Conservation (phyloP, 2,113 vertebrate species). For the Dipodomys spectabilis region DNA sequence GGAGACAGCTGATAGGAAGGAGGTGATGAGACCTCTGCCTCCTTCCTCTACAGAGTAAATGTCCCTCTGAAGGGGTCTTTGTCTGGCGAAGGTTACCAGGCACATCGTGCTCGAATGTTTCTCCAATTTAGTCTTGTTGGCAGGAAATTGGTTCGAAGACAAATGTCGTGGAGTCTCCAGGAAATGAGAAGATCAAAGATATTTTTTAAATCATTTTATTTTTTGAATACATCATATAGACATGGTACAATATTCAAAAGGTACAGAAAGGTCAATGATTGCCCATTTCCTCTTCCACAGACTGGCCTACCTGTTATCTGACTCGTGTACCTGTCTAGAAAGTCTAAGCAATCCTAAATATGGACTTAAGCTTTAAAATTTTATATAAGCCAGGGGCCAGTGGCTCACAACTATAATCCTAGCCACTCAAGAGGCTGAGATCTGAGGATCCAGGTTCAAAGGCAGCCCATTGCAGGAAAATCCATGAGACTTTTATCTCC, state of each 20-base stretch:
- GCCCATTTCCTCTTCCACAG: background rate
- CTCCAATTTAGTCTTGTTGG: background rate
- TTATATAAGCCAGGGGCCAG: too few species aligned
- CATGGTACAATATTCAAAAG: background rate
- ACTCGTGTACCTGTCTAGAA: background rate
- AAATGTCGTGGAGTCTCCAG: conserved; percentile 9
- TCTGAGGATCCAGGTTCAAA: too few species aligned
- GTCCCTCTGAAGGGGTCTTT: background rate
- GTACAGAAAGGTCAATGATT: background rate
- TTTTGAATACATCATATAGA: background rate
- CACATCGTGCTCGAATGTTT: background rate
- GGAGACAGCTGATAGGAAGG: background rate
- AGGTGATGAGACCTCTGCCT: background rate
- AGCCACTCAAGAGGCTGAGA: too few species aligned
- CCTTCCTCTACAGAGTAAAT: background rate
- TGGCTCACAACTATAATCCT: too few species aligned
- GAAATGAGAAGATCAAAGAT: background rate
- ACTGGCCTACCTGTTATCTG: too few species aligned
- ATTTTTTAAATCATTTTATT: conserved; percentile 34
- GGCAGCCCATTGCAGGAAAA: too few species aligned
- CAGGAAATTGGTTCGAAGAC: conserved; percentile 6
- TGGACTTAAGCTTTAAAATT: too few species aligned
- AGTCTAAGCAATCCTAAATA: background rate
- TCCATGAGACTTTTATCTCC: too few species aligned
- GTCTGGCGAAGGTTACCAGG: background rate